Base-by-base conservation (phyloP, 2,113 vertebrate genomes). In the Tyto alba region DNA sequence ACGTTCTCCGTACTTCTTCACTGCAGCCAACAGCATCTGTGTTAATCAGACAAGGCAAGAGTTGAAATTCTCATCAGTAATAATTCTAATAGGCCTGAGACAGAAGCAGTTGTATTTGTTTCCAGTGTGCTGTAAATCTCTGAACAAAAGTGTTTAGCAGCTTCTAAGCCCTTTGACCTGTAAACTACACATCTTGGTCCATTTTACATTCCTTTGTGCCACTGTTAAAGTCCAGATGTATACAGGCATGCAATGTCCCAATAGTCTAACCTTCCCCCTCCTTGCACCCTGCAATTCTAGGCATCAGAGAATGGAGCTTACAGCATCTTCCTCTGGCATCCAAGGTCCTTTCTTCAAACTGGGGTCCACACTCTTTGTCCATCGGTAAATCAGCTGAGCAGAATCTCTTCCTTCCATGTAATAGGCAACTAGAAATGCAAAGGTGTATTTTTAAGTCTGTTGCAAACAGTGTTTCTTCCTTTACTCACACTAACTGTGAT, bases 361-460 rank as follows among this genome's bases (percentile, higher is more conserved):
- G 2, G 99, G 99, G 86, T 99, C 98, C 80, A 99, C 93, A 3
- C 98, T 98, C 88, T 99, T 98, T 14, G 97, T 98, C 99, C 99
- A 99, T 8, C 99, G 98, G 90, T 99, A 98, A 79, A 99, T 97
- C 68, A 99, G 97, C 96, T 99, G 99, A 90, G 97, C 57, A 8
- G 98, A 98, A 73, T 99, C 98, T 36, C 99, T 98, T 7, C 99
- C 99, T 59, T 99, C 98, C 98, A 99, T 99, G 96, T 99, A 99
- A 96, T 99, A 99, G 22, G 99, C 98, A 36, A 99, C 99, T 99
- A 53, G 41, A 90, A 96, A 90, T 11, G 1, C 47, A 93, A 86
- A 95, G 8, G 13, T 59, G 18, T 20, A 21, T 52, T 48, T 86
- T 62, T 43, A 67, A 68, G 19, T 23, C 47, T 53, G 23, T 18